phyloP scores from a whole-genome alignment of 2,888 invertebrate species.

The Gastrophysa polygoni region DNA sequence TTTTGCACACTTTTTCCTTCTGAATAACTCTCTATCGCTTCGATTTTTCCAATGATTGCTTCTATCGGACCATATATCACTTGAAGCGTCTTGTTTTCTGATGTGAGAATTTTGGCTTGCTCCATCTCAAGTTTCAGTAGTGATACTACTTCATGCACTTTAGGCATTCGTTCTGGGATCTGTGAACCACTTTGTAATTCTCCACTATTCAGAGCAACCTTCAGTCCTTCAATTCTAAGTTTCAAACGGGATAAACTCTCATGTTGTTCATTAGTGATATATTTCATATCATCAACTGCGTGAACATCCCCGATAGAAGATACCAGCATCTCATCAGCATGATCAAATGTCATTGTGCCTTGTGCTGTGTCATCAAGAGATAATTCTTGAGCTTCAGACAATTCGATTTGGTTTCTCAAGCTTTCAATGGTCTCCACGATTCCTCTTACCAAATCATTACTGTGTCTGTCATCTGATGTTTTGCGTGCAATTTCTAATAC shows the following conservation, averaged over 20 bases:
- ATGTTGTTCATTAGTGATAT: slow-evolving; percentile 19
- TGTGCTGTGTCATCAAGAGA: background rate
- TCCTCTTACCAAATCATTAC: slow-evolving; percentile 19
- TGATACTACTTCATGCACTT: background rate
- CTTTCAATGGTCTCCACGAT: slow-evolving; percentile 16
- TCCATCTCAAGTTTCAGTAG: background rate
- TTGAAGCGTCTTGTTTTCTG: slow-evolving; percentile 13
- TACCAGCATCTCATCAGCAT: slow-evolving; percentile 16
- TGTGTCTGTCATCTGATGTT: slow-evolving; percentile 14
- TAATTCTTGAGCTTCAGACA: background rate
- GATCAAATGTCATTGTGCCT: slow-evolving; percentile 21
- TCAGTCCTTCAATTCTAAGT: background rate
- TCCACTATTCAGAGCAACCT: slow-evolving; percentile 3
- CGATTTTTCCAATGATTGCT: slow-evolving; percentile 17
- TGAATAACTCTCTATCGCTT: background rate
- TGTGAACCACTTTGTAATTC: background rate
- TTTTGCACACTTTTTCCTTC: background rate
- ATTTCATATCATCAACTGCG: background rate
- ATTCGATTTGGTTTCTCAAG: slow-evolving; percentile 9
- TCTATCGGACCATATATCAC: slow-evolving; percentile 21
- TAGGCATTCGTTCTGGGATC: background rate
- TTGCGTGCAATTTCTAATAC: background rate
- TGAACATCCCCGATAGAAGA: background rate
- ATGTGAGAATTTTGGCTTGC: background rate
- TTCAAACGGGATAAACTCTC: slow-evolving; percentile 24